Conservation (phyloP, 2,888 invertebrate species). For the Mechanitis mazaeus region DNA sequence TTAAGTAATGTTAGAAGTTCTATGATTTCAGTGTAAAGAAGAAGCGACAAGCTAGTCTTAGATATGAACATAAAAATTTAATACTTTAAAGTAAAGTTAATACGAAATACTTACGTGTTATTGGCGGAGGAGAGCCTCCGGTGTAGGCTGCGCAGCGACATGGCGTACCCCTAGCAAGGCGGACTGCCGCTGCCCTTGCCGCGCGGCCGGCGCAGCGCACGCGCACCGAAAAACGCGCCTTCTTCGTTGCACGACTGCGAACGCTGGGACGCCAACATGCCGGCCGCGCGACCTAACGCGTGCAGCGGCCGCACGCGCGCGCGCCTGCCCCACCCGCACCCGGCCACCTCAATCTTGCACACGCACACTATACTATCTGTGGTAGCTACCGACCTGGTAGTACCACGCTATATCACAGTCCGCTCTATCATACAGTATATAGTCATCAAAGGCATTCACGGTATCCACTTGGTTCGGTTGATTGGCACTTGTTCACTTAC, state of each 20-base stretch:
- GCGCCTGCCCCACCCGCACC: constrained; percentile 73
- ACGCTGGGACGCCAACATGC: constrained; percentile 73
- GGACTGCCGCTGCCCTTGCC: constrained; percentile 76
- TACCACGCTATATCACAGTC: constrained; percentile 15
- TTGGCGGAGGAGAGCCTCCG: constrained; percentile 78
- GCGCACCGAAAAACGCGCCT: constrained; percentile 75
- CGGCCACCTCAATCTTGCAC: constrained; percentile 72
- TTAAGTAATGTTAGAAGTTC: no score
- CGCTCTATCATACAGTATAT: constrained; percentile 8
- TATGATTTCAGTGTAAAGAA: no score
- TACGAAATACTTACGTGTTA: constrained; percentile 72
- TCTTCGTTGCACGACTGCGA: constrained; percentile 76
- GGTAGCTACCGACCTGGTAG: constrained; percentile 3
- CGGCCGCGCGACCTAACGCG: constrained; percentile 68
- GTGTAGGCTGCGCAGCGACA: constrained; percentile 81
- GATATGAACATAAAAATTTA: background rate
- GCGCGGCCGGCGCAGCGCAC: constrained; percentile 76
- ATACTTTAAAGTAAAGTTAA: background rate
- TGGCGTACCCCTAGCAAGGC: constrained; percentile 79
- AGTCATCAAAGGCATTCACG: constrained; percentile 17
- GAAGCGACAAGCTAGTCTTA: background rate
- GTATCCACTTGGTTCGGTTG: constrained; percentile 17
- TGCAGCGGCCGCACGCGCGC: constrained; percentile 74
- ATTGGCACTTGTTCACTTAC: constrained; percentile 55
- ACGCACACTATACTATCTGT: constrained; percentile 26